phyloP scores from a whole-genome alignment of 2,113 vertebrate genomes.

The Myiagra hebetior region DNA sequence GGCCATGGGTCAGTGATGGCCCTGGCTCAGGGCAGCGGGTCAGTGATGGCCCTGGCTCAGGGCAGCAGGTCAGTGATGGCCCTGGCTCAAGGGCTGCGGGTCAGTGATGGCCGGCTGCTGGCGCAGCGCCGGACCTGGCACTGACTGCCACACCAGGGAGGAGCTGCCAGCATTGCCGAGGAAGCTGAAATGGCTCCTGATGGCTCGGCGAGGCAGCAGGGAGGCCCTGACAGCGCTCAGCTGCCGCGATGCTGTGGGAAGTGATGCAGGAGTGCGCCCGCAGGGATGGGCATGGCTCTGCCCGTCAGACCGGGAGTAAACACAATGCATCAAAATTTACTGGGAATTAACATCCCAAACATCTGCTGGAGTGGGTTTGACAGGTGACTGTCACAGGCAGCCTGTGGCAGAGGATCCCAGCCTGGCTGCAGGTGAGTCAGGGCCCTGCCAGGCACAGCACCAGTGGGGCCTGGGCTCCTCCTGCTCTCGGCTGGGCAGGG shows the following conservation, averaged over 20 bases:
- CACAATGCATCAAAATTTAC: conserved; percentile 23
- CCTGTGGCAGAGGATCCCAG: rapidly evolving
- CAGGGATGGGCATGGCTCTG: not conserved
- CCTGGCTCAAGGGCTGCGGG: too few relatives aligned
- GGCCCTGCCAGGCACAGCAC: not conserved
- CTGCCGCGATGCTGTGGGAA: rapidly evolving
- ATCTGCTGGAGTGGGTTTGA: not conserved
- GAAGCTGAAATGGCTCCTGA: rapidly evolving
- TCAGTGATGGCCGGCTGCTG: rapidly evolving
- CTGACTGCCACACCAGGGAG: rapidly evolving
- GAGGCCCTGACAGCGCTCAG: rapidly evolving
- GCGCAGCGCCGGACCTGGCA: not conserved
- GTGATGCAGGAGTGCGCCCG: rapidly evolving
- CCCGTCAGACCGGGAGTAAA: not conserved
- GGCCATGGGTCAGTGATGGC: too few relatives aligned
- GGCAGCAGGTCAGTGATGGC: too few relatives aligned
- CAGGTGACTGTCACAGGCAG: not conserved
- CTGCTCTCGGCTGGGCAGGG: not conserved
- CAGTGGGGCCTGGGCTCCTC: rapidly evolving
- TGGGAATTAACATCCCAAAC: not conserved
- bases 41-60: too few relatives aligned
- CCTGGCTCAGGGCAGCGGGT: too few relatives aligned
- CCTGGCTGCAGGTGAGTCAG: rapidly evolving
- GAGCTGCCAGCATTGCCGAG: rapidly evolving
- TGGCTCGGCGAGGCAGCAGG: not conserved